These are phyloP conservation scores for Trinectes maculatus DNA, from an alignment of 2,113 vertebrate species.

Conservation along the genomic window DNA sequence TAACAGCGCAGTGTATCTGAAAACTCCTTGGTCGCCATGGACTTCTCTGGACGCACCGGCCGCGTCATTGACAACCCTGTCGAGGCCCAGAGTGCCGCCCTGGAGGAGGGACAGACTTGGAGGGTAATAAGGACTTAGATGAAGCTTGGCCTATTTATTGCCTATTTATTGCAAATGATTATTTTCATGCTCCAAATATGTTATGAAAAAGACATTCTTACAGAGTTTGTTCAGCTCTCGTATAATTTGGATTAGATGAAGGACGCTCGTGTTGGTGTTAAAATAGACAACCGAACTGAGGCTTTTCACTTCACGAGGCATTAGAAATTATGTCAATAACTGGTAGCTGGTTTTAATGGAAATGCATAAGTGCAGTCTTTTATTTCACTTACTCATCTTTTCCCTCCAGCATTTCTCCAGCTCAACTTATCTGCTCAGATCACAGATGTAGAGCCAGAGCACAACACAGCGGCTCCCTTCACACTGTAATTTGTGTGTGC, in stretches of 20 bases:
- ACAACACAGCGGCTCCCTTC: neutral
- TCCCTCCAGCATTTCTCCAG: conserved; percentile 9
- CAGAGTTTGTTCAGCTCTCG: neutral
- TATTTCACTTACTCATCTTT: neutral
- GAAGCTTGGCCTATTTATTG: neutral
- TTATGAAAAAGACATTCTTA: neutral
- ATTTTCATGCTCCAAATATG: neutral
- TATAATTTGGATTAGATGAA: neutral
- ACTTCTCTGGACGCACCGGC: conserved; percentile 96
- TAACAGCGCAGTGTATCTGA: conserved; percentile 95
- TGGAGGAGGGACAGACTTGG: conserved; percentile 97
- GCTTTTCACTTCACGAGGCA: neutral
- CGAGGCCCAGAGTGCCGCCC: conserved; percentile 94
- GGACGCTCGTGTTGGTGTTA: neutral
- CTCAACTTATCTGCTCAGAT: conserved; percentile 25
- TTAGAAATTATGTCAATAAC: neutral
- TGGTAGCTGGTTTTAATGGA: neutral
- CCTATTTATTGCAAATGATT: too few species aligned
- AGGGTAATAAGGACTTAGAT: conserved; percentile 84
- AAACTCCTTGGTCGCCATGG: conserved; percentile 98
- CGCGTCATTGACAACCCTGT: conserved; percentile 96
- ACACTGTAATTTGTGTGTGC: neutral
- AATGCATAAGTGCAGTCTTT: neutral
- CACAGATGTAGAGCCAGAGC: neutral
- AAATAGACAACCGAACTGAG: too few species aligned